Evolutionary conservation across 1,140 invertebrate genomes (phyloP).

Genomic region (Aphaenogaster ashmeadi): DNA sequence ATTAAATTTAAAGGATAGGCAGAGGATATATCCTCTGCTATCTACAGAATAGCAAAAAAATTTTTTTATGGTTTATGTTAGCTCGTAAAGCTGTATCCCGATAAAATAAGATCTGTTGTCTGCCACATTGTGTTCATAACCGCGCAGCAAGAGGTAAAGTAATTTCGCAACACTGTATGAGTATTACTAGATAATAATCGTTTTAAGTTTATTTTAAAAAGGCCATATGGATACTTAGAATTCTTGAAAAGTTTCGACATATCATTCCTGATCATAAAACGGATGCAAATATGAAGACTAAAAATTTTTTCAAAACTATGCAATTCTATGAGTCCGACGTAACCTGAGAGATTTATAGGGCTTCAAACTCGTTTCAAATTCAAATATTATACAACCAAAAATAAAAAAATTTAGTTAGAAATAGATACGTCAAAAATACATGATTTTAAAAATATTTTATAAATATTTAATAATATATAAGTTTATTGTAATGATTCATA

Average conservation of each 20-base stretch:
- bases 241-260: background rate
- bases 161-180: background rate
- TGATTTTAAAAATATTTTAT: background rate
- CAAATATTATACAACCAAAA: background rate
- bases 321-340: background rate
- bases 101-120: slow-evolving; percentile 17
- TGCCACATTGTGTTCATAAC: background rate
- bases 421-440: background rate
- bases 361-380: background rate
- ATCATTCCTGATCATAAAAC: background rate
- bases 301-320: background rate
- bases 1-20: slow-evolving; percentile 8
- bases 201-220: background rate
- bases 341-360: background rate
- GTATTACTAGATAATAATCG: slow-evolving; percentile 24
- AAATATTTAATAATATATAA: background rate
- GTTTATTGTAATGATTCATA: background rate
- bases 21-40: background rate
- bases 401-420: background rate
- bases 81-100: slow-evolving; percentile 80
- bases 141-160: slow-evolving; percentile 21
- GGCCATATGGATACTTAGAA: background rate
- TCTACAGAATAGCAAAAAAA: slow-evolving; percentile 42
- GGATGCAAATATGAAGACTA: background rate
- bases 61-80: slow-evolving; percentile 70